phyloP scores from a whole-genome alignment of 2,888 invertebrate species.

The Watsonalla binaria region DNA sequence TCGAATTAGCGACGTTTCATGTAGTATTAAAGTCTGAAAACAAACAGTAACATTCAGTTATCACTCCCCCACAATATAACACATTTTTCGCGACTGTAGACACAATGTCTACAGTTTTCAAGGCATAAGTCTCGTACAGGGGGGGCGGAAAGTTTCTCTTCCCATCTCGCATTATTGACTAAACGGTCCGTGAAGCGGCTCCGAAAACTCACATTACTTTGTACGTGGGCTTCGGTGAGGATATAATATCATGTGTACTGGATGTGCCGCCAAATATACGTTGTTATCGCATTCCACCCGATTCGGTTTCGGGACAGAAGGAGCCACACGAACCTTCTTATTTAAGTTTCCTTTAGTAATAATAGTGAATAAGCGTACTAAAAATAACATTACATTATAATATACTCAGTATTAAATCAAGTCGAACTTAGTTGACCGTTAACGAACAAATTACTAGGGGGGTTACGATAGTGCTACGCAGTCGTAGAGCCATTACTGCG shows the following conservation, averaged over 20 bases:
- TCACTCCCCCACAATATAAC: too few species aligned
- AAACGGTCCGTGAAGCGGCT: slow-evolving; percentile 38
- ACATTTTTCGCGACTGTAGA: neutral
- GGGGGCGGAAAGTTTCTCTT: slow-evolving; percentile 16
- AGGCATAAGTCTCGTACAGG: slow-evolving; percentile 12
- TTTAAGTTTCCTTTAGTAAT: slow-evolving; percentile 11
- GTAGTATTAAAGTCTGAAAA: too few species aligned
- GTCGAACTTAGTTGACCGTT: too few species aligned
- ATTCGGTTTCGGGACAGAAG: slow-evolving; percentile 13
- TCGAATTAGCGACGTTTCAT: too few species aligned
- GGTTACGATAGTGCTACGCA: too few species aligned
- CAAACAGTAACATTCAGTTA: too few species aligned
- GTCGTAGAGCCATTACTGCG: slow-evolving; percentile 4
- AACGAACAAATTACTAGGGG: too few species aligned
- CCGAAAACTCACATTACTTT: slow-evolving; percentile 37
- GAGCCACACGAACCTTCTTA: slow-evolving; percentile 6
- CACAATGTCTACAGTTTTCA: neutral
- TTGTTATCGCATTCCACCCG: slow-evolving; percentile 4
- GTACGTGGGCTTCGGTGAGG: slow-evolving; percentile 20
- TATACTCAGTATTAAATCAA: too few species aligned
- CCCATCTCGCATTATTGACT: slow-evolving; percentile 42
- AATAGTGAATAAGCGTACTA: too few species aligned
- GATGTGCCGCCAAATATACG: slow-evolving; percentile 19
- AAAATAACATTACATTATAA: too few species aligned
- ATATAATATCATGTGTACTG: neutral